phyloP scores from a whole-genome alignment of 30 jellyfish, hydroid and myxozoan species.

The Chironex yamaguchii region DNA sequence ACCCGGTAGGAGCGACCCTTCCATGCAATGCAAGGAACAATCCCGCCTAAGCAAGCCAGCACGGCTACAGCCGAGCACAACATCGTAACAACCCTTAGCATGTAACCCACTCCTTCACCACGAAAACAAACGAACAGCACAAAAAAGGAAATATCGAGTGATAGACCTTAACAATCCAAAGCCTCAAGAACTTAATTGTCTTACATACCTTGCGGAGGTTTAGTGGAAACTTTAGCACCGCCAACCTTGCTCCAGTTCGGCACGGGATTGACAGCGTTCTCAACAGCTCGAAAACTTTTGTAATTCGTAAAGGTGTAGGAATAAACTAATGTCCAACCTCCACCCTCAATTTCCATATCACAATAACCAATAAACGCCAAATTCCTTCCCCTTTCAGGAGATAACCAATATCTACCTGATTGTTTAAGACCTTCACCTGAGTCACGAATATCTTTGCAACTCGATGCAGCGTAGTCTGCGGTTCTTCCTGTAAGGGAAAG shows the following conservation, averaged over 20 bases:
- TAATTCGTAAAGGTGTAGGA: constrained; percentile 75
- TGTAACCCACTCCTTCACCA: too few species aligned
- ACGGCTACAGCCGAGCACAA: too few species aligned
- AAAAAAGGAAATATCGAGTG: background rate
- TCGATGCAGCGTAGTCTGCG: constrained; percentile 78
- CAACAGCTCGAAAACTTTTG: constrained; percentile 72
- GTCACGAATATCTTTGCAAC: constrained; percentile 74
- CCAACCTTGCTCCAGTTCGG: constrained; percentile 83
- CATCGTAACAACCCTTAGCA: too few species aligned
- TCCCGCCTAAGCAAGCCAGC: too few species aligned
- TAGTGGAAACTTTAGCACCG: constrained; percentile 17
- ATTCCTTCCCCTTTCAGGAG: constrained; percentile 74
- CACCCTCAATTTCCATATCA: constrained; percentile 84
- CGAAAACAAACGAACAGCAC: too few species aligned
- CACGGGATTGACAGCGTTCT: constrained; percentile 69
- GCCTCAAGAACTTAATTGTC: background rate
- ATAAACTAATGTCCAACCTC: constrained; percentile 94
- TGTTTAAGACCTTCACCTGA: constrained; percentile 68
- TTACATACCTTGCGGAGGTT: constrained; percentile 76
- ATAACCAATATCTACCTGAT: constrained; percentile 91
- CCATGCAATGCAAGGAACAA: too few species aligned
- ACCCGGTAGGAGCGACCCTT: too few species aligned
- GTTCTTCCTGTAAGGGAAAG: constrained; percentile 60
- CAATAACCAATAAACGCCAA: constrained; percentile 89
- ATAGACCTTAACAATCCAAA: background rate